Conservation (phyloP, 2,797 vertebrate species). For the Ataeniobius toweri region DNA sequence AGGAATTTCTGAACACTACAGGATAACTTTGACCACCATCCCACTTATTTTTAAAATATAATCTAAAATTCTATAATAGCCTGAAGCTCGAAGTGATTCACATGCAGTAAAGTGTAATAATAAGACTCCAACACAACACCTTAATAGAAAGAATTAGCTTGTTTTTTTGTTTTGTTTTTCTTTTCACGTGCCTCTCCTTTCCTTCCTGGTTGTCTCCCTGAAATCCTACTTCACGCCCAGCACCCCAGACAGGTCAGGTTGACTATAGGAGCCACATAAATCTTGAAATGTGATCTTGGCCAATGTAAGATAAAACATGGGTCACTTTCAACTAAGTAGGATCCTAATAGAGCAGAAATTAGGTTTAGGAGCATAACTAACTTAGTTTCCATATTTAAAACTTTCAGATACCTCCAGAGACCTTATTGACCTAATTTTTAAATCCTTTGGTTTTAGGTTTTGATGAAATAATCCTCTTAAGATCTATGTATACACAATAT, state of each 20-base stretch:
- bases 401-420: slow-evolving; percentile 10
- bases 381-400: slow-evolving; percentile 24
- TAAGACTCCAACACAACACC: no score
- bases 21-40: no score
- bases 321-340: slow-evolving; percentile 8
- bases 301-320: slow-evolving; percentile 19
- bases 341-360: slow-evolving; percentile 9
- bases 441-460: slow-evolving; percentile 1
- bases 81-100: no score
- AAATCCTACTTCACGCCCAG: background rate
- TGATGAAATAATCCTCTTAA: background rate
- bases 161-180: no score
- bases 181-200: slow-evolving; percentile 4
- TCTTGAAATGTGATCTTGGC: slow-evolving; percentile 15
- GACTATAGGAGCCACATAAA: slow-evolving; percentile 1
- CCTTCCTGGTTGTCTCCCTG: slow-evolving; percentile 12
- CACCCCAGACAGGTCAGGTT: slow-evolving; percentile 7
- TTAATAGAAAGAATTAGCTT: no score
- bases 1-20: background rate
- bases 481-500: background rate
- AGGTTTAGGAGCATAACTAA: slow-evolving; percentile 14
- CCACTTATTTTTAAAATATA: no score
- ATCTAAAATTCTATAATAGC: no score
- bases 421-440: slow-evolving; percentile 12
- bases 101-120: no score